phyloP scores from a whole-genome alignment of 1,140 invertebrate species.

The Temnothorax nylanderi region DNA sequence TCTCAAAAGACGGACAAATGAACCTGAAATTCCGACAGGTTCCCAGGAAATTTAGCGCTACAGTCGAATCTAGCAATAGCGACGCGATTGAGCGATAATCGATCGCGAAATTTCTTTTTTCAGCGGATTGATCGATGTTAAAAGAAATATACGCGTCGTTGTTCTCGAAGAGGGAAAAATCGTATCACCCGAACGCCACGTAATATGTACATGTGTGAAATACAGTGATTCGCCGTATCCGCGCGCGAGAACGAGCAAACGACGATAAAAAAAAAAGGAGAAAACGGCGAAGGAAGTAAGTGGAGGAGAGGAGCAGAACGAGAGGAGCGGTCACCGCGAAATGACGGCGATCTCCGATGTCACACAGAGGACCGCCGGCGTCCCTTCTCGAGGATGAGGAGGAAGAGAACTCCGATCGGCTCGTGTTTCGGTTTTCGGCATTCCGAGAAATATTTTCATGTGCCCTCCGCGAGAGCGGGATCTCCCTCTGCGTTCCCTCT shows the following conservation, averaged over 20 bases:
- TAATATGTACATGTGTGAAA: background rate
- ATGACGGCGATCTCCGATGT: constrained; percentile 76
- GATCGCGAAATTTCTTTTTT: background rate
- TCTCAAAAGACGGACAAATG: constrained; percentile 33
- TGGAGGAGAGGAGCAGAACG: background rate
- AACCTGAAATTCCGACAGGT: constrained; percentile 15
- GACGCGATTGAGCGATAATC: constrained; percentile 6
- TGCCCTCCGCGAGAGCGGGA: background rate
- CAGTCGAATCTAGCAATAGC: background rate
- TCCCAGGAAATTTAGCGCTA: background rate
- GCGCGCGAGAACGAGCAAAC: background rate
- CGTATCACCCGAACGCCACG: background rate
- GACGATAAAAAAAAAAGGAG: background rate
- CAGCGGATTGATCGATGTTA: background rate
- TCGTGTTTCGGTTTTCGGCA: constrained; percentile 78
- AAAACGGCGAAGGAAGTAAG: background rate
- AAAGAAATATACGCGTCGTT: too few species aligned
- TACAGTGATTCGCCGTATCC: background rate
- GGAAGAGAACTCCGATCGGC: constrained; percentile 56
- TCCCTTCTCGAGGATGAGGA: constrained; percentile 25
- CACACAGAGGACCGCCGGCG: constrained; percentile 71
- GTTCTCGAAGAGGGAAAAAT: background rate
- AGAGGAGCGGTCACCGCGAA: constrained; percentile 67
- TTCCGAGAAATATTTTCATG: constrained; percentile 69
- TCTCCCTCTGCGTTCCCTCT: background rate